A percentile compares a stretch with the other conserved stretches of the same genome.
These are phyloP conservation scores for Sinocyclocheilus rhinocerous DNA, from an alignment of 2,113 vertebrate species.

Conservation along the genomic window DNA sequence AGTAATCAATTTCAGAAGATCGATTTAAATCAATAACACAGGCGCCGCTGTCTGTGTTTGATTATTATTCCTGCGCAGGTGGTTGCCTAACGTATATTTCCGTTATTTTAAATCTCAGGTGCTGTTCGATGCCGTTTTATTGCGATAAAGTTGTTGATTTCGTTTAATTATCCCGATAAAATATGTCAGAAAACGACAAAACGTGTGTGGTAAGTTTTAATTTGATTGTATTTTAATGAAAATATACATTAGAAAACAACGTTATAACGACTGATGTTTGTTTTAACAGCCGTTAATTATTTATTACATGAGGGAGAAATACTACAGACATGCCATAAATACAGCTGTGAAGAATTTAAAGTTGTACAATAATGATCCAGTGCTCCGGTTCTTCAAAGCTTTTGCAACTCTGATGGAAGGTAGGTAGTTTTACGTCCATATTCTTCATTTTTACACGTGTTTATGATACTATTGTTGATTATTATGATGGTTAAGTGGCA, in stretches of 20 bases:
- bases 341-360: conserved; percentile 55
- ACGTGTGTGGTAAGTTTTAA: conserved; percentile 57
- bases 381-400: conserved; percentile 68
- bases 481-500: no score
- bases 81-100: not conserved
- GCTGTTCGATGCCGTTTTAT: no score
- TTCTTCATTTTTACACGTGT: not conserved
- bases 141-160: not conserved
- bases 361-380: conserved; percentile 55
- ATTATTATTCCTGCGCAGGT: conserved; percentile 13
- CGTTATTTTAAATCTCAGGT: conserved; percentile 10
- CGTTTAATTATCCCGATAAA: no score
- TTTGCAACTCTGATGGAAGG: conserved; percentile 64
- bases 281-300: conserved; percentile 57
- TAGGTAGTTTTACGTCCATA: not conserved
- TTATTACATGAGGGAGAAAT: conserved; percentile 66
- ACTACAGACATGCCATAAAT: conserved; percentile 65
- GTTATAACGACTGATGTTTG: not conserved
- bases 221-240: not conserved
- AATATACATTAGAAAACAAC: not conserved
- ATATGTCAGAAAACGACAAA: conserved; percentile 56
- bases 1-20: not conserved
- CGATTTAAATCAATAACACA: not conserved
- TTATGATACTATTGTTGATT: not conserved
- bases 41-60: not conserved